Conservation (phyloP, 2,797 vertebrate genomes). For the Alca torda region DNA sequence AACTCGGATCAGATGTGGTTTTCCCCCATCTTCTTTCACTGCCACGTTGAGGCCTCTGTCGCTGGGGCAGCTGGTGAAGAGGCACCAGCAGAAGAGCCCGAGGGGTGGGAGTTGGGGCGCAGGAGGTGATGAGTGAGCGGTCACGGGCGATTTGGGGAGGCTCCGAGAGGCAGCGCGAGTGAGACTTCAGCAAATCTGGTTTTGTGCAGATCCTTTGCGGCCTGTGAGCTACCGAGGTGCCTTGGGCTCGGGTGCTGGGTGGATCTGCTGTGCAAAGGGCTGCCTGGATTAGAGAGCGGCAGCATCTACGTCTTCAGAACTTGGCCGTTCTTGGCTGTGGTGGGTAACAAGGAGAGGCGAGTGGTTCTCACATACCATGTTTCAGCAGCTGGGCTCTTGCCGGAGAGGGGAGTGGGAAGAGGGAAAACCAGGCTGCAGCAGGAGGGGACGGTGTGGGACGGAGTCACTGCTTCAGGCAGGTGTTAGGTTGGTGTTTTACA, state of each 20-base stretch:
- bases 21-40: neutral
- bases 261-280: neutral
- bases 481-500: neutral
- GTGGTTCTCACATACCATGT: neutral
- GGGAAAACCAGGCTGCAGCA: neutral
- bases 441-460: rapidly evolving
- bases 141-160: rapidly evolving
- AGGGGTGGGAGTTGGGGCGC: neutral
- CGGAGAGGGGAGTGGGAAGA: neutral
- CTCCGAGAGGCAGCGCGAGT: rapidly evolving
- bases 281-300: neutral
- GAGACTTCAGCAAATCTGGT: neutral
- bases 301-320: neutral
- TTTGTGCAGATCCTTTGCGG: neutral
- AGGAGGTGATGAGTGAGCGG: neutral
- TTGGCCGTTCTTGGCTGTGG: neutral
- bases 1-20: rapidly evolving
- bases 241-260: neutral
- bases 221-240: neutral
- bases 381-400: neutral
- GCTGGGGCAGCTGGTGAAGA: neutral
- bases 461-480: too few relatives aligned
- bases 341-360: neutral
- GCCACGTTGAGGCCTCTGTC: rapidly evolving
- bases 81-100: neutral